Evolutionary conservation across 2,113 vertebrate species (phyloP).

Genomic region (Rhinoderma darwinii): DNA sequence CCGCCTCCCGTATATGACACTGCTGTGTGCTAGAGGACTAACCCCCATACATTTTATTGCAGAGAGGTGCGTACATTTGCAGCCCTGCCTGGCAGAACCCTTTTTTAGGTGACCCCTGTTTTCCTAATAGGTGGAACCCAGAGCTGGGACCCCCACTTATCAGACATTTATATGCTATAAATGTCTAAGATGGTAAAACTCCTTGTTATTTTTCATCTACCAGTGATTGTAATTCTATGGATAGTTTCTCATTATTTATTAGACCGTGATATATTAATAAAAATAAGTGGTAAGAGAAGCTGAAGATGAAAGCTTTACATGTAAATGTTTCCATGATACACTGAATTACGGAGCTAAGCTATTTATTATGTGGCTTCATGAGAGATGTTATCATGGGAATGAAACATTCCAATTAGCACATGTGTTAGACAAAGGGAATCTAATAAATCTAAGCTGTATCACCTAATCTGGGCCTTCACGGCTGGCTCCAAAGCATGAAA

Average conservation of each 20-base stretch:
- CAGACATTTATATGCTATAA: too few species aligned
- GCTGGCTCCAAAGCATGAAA: constrained; percentile 18
- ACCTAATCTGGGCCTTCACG: not conserved
- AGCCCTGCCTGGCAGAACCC: too few species aligned
- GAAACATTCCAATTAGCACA: constrained; percentile 19
- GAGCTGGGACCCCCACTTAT: too few species aligned
- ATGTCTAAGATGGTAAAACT: too few species aligned
- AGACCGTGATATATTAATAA: not conserved
- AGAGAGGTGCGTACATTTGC: too few species aligned
- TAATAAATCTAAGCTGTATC: constrained; percentile 22
- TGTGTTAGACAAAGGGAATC: constrained; percentile 12
- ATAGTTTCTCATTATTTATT: not conserved
- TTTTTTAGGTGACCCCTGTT: too few species aligned
- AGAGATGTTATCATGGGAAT: constrained; percentile 3
- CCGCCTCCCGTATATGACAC: too few species aligned
- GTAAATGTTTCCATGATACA: not conserved
- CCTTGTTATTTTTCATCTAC: too few species aligned
- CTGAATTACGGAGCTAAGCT: not conserved
- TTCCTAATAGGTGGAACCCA: too few species aligned
- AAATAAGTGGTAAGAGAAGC: not conserved
- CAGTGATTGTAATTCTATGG: too few species aligned
- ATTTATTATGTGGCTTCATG: constrained; percentile 8
- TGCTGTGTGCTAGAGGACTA: too few species aligned
- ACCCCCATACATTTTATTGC: too few species aligned
- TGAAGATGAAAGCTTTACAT: not conserved